Conservation (phyloP, 2,888 invertebrate species). For the Diogma glabrata region DNA sequence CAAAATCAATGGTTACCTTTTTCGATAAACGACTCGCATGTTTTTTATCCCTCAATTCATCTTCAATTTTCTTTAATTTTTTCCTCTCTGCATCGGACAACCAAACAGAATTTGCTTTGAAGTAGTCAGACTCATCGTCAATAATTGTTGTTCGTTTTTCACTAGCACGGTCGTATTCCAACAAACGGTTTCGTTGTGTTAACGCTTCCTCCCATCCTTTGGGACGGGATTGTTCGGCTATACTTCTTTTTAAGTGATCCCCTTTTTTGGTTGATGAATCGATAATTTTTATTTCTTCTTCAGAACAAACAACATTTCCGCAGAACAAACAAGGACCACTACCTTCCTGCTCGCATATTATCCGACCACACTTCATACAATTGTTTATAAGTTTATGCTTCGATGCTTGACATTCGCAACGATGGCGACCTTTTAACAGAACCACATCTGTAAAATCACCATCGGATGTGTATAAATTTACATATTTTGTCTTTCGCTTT, state of each 20-base stretch:
- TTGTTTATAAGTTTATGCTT: constrained; percentile 86
- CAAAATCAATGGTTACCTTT: constrained; percentile 69
- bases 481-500: constrained; percentile 54
- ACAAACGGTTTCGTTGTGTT: constrained; percentile 63
- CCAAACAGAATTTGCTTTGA: constrained; percentile 73
- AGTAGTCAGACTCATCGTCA: constrained; percentile 93
- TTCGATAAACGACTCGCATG: constrained; percentile 53
- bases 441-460: constrained; percentile 49
- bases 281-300: constrained; percentile 56
- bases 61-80: constrained; percentile 52
- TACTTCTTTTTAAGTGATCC: constrained; percentile 49
- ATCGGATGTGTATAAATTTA: constrained; percentile 62
- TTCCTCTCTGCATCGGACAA: constrained; percentile 57
- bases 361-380: constrained; percentile 84
- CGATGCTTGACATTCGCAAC: constrained; percentile 86
- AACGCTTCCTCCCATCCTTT: constrained; percentile 59
- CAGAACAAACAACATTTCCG: constrained; percentile 69
- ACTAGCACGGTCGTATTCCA: constrained; percentile 78
- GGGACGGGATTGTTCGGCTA: constrained; percentile 48
- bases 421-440: constrained; percentile 60
- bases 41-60: constrained; percentile 52
- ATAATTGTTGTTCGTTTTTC: constrained; percentile 35
- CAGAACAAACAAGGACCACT: constrained; percentile 94
- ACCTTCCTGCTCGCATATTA: constrained; percentile 93
- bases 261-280: constrained; percentile 55